Conservation (phyloP, 2,888 invertebrate genomes). For the Caradrina kadenii region DNA sequence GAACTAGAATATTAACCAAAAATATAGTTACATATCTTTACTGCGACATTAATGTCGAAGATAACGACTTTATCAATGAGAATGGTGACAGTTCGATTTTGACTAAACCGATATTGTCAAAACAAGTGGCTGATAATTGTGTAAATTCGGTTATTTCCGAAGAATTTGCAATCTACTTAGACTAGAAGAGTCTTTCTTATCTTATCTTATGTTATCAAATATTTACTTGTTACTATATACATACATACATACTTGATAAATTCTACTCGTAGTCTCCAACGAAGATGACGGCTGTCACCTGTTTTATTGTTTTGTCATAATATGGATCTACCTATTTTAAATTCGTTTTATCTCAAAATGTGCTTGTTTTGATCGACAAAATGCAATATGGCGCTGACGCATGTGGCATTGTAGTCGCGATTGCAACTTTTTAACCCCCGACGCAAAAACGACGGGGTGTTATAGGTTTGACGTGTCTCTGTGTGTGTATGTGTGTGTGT, state of each 20-base stretch:
- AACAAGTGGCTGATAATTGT: not conserved
- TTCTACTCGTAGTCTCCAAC: conserved; percentile 9
- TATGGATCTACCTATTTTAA: not conserved
- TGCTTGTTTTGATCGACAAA: too few species aligned
- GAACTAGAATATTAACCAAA: not conserved
- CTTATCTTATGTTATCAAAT: not conserved
- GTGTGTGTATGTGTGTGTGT: too few species aligned
- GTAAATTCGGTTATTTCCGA: not conserved
- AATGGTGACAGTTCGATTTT: conserved; percentile 14
- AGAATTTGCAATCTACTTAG: not conserved
- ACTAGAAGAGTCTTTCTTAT: not conserved
- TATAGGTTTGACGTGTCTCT: too few species aligned
- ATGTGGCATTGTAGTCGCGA: too few species aligned
- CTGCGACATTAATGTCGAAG: conserved; percentile 22
- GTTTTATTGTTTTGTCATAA: not conserved
- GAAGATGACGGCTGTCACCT: not conserved
- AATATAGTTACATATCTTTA: not conserved
- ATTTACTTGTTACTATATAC: not conserved
- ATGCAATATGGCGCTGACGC: too few species aligned
- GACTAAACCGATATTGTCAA: conserved; percentile 18
- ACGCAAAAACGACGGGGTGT: too few species aligned
- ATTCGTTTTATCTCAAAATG: too few species aligned
- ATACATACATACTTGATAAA: conserved; percentile 6
- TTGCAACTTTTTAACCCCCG: too few species aligned
- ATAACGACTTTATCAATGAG: conserved; percentile 15